Percentiles rank a stretch among this genome's conserved stretches.
These are phyloP conservation scores for Campoplex capitator DNA, from an alignment of 2,888 invertebrate genomes.

Conservation along the genomic window DNA sequence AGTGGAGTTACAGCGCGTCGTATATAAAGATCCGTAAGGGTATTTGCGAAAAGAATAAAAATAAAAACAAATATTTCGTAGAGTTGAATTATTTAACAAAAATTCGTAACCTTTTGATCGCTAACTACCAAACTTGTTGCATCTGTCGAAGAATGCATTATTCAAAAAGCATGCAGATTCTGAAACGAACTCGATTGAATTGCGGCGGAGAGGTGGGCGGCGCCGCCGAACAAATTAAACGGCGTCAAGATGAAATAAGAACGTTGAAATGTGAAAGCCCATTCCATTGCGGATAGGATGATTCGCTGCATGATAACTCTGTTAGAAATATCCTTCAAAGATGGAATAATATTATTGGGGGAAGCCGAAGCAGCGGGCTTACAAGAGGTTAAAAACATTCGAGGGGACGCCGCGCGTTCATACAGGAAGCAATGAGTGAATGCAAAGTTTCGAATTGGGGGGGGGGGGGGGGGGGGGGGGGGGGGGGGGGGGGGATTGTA, in stretches of 20 bases:
- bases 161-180: too few species aligned
- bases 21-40: too few species aligned
- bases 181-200: background rate
- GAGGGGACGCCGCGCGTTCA: conserved; percentile 33
- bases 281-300: background rate
- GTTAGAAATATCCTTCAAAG: conserved; percentile 32
- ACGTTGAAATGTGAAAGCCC: background rate
- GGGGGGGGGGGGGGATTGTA: conserved; percentile 36
- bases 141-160: too few species aligned
- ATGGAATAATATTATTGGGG: conserved; percentile 6
- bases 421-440: background rate
- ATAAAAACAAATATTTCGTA: too few species aligned
- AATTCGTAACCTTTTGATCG: too few species aligned
- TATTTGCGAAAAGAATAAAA: too few species aligned
- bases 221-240: background rate
- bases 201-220: background rate
- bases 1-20: too few species aligned
- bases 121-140: too few species aligned
- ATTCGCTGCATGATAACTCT: conserved; percentile 7
- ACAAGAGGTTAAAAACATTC: conserved; percentile 34
- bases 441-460: conserved; percentile 38
- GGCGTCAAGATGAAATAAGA: background rate
- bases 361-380: background rate
- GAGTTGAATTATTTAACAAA: too few species aligned
- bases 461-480: conserved; percentile 47